phyloP scores from a whole-genome alignment of 2,113 vertebrate genomes.

The Rhabdomys dilectus region DNA sequence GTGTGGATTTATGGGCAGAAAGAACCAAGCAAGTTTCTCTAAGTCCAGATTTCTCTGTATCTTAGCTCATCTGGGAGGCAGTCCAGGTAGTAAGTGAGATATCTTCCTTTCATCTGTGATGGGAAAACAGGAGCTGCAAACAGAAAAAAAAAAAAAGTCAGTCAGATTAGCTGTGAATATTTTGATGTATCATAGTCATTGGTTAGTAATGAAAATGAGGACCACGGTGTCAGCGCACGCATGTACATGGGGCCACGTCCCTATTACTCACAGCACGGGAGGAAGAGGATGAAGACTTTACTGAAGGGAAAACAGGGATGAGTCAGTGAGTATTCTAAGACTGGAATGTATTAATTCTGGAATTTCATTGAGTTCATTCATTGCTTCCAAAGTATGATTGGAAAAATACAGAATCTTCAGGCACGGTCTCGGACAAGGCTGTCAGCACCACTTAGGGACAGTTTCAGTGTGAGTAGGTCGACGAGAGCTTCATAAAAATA shows the following conservation, averaged over 20 bases:
- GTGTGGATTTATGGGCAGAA: constrained; percentile 26
- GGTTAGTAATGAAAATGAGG: not conserved
- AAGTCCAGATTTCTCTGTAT: not conserved
- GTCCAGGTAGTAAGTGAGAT: constrained; percentile 58
- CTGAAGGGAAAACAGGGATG: constrained; percentile 52
- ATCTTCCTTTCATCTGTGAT: constrained; percentile 53
- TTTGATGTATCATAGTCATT: constrained; percentile 38
- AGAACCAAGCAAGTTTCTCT: not conserved
- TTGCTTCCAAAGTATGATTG: constrained; percentile 79
- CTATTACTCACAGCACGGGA: no score
- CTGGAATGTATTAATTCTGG: constrained; percentile 71
- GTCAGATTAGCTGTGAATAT: constrained; percentile 73
- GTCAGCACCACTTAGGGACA: constrained; percentile 61
- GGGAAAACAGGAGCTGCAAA: constrained; percentile 73
- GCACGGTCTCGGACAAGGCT: not conserved
- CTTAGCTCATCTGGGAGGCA: constrained; percentile 64
- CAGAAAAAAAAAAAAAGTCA: constrained; percentile 64
- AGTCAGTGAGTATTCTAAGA: constrained; percentile 62
- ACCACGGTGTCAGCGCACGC: not conserved
- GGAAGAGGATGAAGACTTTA: not conserved
- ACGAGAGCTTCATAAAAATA: constrained; percentile 71
- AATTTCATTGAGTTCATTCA: constrained; percentile 75
- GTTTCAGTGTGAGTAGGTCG: constrained; percentile 29
- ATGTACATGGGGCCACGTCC: no score
- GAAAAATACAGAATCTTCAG: constrained; percentile 68